Evolutionary conservation across 2,888 invertebrate genomes (phyloP).

Genomic region (Mellilla xanthometata): DNA sequence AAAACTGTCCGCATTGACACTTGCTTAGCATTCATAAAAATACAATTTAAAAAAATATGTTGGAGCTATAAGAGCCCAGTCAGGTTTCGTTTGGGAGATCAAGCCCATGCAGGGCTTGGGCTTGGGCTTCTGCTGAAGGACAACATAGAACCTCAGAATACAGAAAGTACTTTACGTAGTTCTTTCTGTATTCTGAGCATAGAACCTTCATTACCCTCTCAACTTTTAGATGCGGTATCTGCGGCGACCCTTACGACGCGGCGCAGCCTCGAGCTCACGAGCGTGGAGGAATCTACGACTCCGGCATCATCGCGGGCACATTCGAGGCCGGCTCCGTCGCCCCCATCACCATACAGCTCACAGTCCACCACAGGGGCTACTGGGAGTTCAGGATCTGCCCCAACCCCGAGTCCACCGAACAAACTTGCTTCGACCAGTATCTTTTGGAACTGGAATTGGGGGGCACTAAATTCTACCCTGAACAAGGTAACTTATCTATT

Average conservation of each 20-base stretch:
- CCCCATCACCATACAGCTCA: constrained; percentile 87
- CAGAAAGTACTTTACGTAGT: too few relatives aligned
- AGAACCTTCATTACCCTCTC: too few relatives aligned
- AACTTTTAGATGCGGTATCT: constrained; percentile 86
- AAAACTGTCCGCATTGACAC: too few relatives aligned
- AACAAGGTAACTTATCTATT: too few relatives aligned
- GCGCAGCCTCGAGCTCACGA: constrained; percentile 88
- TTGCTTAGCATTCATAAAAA: too few relatives aligned
- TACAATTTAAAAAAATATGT: too few relatives aligned
- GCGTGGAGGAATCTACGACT: constrained; percentile 90
- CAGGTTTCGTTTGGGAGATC: too few relatives aligned
- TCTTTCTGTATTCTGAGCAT: too few relatives aligned
- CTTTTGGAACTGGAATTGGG: constrained; percentile 81
- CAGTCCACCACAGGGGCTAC: constrained; percentile 92
- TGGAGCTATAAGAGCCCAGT: too few relatives aligned
- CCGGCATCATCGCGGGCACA: constrained; percentile 87
- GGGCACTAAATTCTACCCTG: constrained; percentile 85
- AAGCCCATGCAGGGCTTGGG: too few relatives aligned
- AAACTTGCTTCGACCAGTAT: constrained; percentile 88
- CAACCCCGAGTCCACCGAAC: constrained; percentile 85
- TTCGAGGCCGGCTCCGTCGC: constrained; percentile 86
- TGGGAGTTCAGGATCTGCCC: constrained; percentile 92
- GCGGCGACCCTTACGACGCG: constrained; percentile 91
- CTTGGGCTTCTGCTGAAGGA: too few relatives aligned
- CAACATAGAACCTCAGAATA: too few relatives aligned